Percentiles rank a stretch among this genome's conserved stretches.
Evolutionary conservation across 1,140 invertebrate species (phyloP).

Genomic region (Zaprionus gabonicus): DNA sequence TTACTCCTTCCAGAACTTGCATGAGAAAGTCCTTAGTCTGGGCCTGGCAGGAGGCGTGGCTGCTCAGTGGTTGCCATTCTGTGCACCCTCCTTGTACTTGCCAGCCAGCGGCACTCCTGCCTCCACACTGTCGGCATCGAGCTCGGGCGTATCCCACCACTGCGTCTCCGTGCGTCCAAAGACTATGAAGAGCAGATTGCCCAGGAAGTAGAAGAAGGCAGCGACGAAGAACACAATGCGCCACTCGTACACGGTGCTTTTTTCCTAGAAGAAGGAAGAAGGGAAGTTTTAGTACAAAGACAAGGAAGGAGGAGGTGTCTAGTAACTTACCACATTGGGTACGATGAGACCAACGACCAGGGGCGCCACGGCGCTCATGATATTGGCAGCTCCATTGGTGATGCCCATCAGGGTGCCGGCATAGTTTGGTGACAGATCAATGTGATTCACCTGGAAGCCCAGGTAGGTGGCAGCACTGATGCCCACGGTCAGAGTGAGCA

Average conservation of each 20-base stretch:
- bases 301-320: neutral
- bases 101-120: slow-evolving; percentile 53
- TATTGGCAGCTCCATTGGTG: slow-evolving; percentile 91
- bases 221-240: slow-evolving; percentile 90
- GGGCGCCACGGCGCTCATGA: slow-evolving; percentile 90
- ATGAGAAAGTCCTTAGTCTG: slow-evolving; percentile 32
- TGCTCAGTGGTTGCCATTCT: slow-evolving; percentile 14
- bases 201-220: slow-evolving; percentile 88
- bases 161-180: slow-evolving; percentile 88
- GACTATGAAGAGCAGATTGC: slow-evolving; percentile 89
- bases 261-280: slow-evolving; percentile 31
- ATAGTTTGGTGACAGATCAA: slow-evolving; percentile 92
- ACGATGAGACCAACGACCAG: slow-evolving; percentile 87
- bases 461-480: slow-evolving; percentile 91
- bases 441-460: slow-evolving; percentile 89
- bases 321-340: slow-evolving; percentile 86
- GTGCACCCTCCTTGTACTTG: slow-evolving; percentile 29
- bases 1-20: neutral
- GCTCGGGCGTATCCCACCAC: slow-evolving; percentile 87
- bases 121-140: slow-evolving; percentile 54
- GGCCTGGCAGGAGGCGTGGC: neutral
- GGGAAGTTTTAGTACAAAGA: neutral
- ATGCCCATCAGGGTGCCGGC: slow-evolving; percentile 89
- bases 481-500: slow-evolving; percentile 90
- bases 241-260: slow-evolving; percentile 86